Evolutionary conservation across 1,140 invertebrate species (phyloP).

Genomic region (Drosophila ironensis): DNA sequence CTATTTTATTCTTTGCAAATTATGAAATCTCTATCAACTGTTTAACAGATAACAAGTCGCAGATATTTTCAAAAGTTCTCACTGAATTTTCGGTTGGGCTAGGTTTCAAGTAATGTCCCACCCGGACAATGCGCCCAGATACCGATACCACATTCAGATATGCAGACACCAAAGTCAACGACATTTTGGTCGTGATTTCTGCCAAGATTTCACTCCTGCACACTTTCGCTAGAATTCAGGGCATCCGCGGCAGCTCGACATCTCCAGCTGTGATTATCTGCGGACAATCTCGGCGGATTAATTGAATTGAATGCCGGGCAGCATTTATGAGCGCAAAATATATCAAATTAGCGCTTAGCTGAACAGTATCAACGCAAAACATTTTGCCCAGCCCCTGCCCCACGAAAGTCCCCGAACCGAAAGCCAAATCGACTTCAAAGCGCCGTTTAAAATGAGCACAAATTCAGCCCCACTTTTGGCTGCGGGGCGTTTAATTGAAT

Average conservation of each 20-base stretch:
- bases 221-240: constrained; percentile 65
- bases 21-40: constrained; percentile 10
- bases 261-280: background rate
- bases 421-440: constrained; percentile 52
- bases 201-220: constrained; percentile 25
- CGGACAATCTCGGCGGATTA: constrained; percentile 39
- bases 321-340: constrained; percentile 66
- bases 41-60: background rate
- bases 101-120: constrained; percentile 2
- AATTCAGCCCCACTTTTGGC: constrained; percentile 55
- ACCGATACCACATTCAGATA: background rate
- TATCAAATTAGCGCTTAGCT: constrained; percentile 72
- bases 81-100: background rate
- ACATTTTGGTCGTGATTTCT: constrained; percentile 1
- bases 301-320: constrained; percentile 67
- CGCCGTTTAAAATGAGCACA: constrained; percentile 25
- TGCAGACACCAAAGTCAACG: background rate
- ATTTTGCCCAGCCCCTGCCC: constrained; percentile 26
- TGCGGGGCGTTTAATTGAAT: constrained; percentile 78
- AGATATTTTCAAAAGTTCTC: too few relatives aligned
- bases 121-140: constrained; percentile 1
- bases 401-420: background rate
- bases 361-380: constrained; percentile 33
- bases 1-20: constrained; percentile 4
- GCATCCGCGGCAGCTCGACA: constrained; percentile 9